Evolutionary conservation across 2,113 vertebrate genomes (phyloP).

Genomic region (Chaetura pelagica): DNA sequence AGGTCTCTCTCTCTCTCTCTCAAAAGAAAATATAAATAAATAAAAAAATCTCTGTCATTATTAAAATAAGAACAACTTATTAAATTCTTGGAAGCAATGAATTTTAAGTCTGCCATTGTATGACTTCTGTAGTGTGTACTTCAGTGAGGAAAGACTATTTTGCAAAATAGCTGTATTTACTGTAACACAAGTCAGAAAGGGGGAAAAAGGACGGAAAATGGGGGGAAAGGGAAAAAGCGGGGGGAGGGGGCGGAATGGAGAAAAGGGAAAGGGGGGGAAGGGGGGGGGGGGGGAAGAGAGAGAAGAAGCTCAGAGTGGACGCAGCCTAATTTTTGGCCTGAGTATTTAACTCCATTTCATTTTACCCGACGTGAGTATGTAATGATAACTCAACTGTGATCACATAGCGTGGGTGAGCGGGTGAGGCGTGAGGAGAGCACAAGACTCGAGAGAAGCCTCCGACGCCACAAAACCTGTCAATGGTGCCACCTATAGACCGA

Average conservation of each 20-base stretch:
- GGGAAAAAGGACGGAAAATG: too few relatives aligned
- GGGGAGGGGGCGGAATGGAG: too few relatives aligned
- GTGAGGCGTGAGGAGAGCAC: not conserved
- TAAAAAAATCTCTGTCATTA: not conserved
- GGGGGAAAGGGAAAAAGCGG: too few relatives aligned
- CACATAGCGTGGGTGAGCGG: not conserved
- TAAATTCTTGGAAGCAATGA: not conserved
- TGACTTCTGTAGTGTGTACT: not conserved
- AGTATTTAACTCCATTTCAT: slow-evolving; percentile 43
- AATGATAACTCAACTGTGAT: not conserved
- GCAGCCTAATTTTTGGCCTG: slow-evolving; percentile 18
- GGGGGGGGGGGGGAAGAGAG: rapidly evolving
- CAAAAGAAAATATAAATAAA: not conserved
- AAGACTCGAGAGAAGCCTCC: not conserved
- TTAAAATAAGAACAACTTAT: not conserved
- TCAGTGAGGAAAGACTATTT: not conserved
- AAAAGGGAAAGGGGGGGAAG: too few relatives aligned
- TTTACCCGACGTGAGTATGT: slow-evolving; percentile 26
- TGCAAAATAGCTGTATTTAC: not conserved
- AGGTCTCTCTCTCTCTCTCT: too few relatives aligned
- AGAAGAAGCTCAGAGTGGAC: not conserved
- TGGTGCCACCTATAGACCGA: slow-evolving; percentile 80
- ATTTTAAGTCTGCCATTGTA: not conserved
- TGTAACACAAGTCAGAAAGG: not conserved
- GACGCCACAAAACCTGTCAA: slow-evolving; percentile 71